phyloP scores from a whole-genome alignment of 2,113 vertebrate genomes.

The Accipiter virgatus region DNA sequence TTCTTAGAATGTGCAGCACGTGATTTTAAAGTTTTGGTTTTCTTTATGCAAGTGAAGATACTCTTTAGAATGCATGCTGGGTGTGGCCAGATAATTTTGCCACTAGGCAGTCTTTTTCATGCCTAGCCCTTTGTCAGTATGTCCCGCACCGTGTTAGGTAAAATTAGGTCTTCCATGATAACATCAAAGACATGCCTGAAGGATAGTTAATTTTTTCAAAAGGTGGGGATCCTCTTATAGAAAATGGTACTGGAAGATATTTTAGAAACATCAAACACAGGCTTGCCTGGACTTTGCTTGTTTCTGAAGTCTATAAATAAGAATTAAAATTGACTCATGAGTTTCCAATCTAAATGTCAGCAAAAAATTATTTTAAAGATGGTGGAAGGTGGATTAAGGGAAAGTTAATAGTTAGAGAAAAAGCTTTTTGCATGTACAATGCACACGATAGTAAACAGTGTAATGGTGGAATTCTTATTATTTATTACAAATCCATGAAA shows the following conservation, averaged over 20 bases:
- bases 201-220: slow-evolving; percentile 67
- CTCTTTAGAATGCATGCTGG: slow-evolving; percentile 34
- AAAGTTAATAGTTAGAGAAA: neutral
- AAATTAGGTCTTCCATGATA: slow-evolving; percentile 71
- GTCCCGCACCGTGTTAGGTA: slow-evolving; percentile 51
- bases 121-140: slow-evolving; percentile 61
- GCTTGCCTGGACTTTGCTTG: slow-evolving; percentile 72
- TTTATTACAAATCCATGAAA: neutral
- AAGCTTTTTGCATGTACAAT: neutral
- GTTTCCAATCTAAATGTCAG: slow-evolving; percentile 66
- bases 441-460: neutral
- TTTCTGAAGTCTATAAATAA: slow-evolving; percentile 74
- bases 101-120: slow-evolving; percentile 58
- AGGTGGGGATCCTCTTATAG: slow-evolving; percentile 64
- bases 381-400: slow-evolving; percentile 20
- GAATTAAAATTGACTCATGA: slow-evolving; percentile 78
- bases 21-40: slow-evolving; percentile 38
- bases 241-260: slow-evolving; percentile 65
- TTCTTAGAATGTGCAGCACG: slow-evolving; percentile 25
- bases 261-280: slow-evolving; percentile 77
- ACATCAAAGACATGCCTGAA: slow-evolving; percentile 76
- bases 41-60: slow-evolving; percentile 26
- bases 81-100: slow-evolving; percentile 59
- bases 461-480: neutral
- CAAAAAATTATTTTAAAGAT: slow-evolving; percentile 56